Evolutionary conservation across 2,797 vertebrate genomes (phyloP).

Genomic region (Dipus sagitta): DNA sequence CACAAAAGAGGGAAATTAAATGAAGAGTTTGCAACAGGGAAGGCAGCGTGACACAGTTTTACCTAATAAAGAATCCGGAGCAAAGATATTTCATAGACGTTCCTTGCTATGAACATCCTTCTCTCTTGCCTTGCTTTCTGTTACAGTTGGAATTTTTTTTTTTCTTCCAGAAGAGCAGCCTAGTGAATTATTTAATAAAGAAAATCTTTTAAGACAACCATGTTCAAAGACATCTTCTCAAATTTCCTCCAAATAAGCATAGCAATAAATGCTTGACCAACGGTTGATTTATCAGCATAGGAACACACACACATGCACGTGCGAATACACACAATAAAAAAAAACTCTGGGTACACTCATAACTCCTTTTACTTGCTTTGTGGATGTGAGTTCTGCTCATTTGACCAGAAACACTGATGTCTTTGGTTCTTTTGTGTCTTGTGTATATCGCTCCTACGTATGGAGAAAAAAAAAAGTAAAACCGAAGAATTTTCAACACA

Average conservation of each 20-base stretch:
- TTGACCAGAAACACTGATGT: neutral
- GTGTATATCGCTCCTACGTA: neutral
- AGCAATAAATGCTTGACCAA: rapidly evolving
- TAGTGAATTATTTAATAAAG: constrained; percentile 68
- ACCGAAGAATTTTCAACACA: neutral
- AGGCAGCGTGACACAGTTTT: constrained; percentile 52
- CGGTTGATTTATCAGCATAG: rapidly evolving
- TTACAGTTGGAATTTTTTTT: constrained; percentile 81
- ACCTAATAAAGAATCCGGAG: constrained; percentile 63
- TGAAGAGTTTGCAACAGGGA: constrained; percentile 80
- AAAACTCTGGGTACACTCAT: no score
- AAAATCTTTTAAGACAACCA: constrained; percentile 30
- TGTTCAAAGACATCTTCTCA: neutral
- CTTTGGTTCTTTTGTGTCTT: neutral
- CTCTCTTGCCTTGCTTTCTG: constrained; percentile 79
- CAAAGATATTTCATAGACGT: neutral
- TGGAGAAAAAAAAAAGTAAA: neutral
- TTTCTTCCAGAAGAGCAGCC: constrained; percentile 56
- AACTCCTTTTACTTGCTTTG: neutral
- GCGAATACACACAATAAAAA: rapidly evolving
- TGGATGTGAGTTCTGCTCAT: neutral
- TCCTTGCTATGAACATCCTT: neutral
- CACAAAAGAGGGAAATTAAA: constrained; percentile 81
- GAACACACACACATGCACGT: rapidly evolving
- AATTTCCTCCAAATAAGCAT: neutral